Percentiles rank a stretch among this genome's conserved stretches.
phyloP scores from a whole-genome alignment of 2,113 vertebrate species.

The Limnothrissa miodon region DNA sequence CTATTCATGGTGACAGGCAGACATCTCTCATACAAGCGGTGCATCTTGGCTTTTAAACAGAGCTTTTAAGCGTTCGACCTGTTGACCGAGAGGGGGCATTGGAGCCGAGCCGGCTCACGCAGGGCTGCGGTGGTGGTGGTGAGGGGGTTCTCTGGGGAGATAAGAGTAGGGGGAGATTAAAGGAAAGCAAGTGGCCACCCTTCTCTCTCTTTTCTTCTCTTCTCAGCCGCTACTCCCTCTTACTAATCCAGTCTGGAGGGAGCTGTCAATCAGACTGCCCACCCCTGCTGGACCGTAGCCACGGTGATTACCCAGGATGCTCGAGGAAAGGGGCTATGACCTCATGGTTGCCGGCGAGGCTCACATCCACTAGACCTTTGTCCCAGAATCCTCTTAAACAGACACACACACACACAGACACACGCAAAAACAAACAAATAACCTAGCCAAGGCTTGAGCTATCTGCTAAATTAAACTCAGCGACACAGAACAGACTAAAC shows the following conservation, averaged over 20 bases:
- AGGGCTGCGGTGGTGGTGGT: neutral
- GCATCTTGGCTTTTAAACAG: neutral
- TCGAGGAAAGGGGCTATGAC: neutral
- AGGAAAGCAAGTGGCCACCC: neutral
- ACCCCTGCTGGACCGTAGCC: neutral
- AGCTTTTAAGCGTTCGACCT: neutral
- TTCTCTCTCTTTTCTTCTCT: neutral
- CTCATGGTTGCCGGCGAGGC: neutral
- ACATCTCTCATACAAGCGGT: neutral
- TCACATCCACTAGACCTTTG: neutral
- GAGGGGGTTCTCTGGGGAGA: neutral
- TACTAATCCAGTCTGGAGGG: slow-evolving; percentile 3
- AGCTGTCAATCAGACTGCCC: neutral
- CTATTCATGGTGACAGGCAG: neutral
- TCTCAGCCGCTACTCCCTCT: neutral
- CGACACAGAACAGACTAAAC: neutral
- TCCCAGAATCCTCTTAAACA: neutral
- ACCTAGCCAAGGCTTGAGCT: neutral
- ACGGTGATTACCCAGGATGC: neutral
- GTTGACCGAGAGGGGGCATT: neutral
- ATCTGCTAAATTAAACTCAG: no score
- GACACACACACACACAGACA: slow-evolving; percentile 17
- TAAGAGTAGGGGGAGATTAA: neutral
- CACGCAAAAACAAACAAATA: neutral
- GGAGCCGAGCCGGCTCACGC: neutral